Conservation (phyloP, 2,888 invertebrate species). For the Thereva unica region DNA sequence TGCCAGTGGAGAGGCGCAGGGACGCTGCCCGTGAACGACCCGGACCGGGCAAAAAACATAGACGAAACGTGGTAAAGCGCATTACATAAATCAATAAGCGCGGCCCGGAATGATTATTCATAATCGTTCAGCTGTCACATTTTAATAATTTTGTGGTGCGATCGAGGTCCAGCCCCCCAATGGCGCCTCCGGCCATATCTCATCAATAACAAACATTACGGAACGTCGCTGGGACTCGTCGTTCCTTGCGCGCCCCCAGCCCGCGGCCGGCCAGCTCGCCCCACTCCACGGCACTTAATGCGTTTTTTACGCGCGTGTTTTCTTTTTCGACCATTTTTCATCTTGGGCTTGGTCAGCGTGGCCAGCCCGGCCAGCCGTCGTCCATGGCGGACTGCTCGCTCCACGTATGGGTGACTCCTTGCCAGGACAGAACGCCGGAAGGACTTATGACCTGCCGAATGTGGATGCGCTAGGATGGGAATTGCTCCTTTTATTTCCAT, state of each 20-base stretch:
- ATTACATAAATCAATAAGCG: slow-evolving; percentile 46
- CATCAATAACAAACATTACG: slow-evolving; percentile 50
- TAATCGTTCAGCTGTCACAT: slow-evolving; percentile 55
- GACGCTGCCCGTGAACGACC: background rate
- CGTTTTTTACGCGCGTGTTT: slow-evolving; percentile 16
- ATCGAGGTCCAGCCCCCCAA: slow-evolving; percentile 51
- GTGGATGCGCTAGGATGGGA: slow-evolving; percentile 12
- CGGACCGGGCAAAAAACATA: slow-evolving; percentile 5
- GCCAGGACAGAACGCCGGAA: slow-evolving; percentile 5
- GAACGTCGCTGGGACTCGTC: slow-evolving; percentile 22
- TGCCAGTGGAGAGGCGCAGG: background rate
- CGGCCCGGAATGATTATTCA: slow-evolving; percentile 50
- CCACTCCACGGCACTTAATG: background rate
- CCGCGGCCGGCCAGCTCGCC: background rate
- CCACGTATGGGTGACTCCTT: slow-evolving; percentile 15
- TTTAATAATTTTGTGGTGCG: slow-evolving; percentile 55
- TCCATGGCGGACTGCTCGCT: background rate
- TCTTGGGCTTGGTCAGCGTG: slow-evolving; percentile 16
- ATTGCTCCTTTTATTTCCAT: background rate
- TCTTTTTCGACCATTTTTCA: slow-evolving; percentile 29
- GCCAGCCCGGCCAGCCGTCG: slow-evolving; percentile 8
- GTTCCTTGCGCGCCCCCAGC: background rate
- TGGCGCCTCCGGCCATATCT: slow-evolving; percentile 53
- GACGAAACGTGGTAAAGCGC: slow-evolving; percentile 21
- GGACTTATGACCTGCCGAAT: slow-evolving; percentile 33